Evolutionary conservation across 2,888 invertebrate genomes (phyloP), one percentile per base, ranked within the genome.

Genomic region (Morinoia aosen): DNA sequence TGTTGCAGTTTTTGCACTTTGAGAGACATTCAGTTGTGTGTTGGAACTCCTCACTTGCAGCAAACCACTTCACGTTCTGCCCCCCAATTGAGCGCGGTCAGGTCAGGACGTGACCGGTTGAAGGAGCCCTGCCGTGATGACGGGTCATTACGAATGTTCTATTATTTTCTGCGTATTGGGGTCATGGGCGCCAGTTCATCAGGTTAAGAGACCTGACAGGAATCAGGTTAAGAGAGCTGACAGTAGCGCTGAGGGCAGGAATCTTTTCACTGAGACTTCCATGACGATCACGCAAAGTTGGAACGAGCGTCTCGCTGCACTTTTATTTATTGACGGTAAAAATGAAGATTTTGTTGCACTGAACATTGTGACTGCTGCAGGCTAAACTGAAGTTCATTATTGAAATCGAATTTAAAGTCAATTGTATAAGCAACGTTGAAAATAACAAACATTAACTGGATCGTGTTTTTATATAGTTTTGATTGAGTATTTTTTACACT

Each of bases 111-210:
- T 10, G 33, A 33, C 76, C 7, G 76, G 25, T 33, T 33, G 25
- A 76, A 76, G 76, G 76, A 76, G 76, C 7, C 10, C 33, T 90
- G 90, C 39, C 90, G 90, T 90, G 90, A 39, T 90, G 40, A 40
- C 39, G 19, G 40, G 48, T 48, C 39, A 90, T 90, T 40, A 19
- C 14, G 14, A 33, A 90, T 90, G 40, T 48, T 90, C 48, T 40
- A 90, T 90, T 90, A 90, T 90, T 90, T 90, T 90, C 90, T 40
- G 90, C 48, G 90, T 40, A 90, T 90, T 40, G 39, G 90, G 90
- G 90, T 90, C 90, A 90, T 40, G 90, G 90, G 40, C 40, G 39
- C 40, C 40, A 39, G 90, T 14, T 90, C 90, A 90, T 40, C 90
- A 40, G 90, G 90, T 90, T 90, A 90, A 90, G 76, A 76, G 76